phyloP scores from a whole-genome alignment of 2,113 vertebrate genomes.

The Engystomops pustulosus region DNA sequence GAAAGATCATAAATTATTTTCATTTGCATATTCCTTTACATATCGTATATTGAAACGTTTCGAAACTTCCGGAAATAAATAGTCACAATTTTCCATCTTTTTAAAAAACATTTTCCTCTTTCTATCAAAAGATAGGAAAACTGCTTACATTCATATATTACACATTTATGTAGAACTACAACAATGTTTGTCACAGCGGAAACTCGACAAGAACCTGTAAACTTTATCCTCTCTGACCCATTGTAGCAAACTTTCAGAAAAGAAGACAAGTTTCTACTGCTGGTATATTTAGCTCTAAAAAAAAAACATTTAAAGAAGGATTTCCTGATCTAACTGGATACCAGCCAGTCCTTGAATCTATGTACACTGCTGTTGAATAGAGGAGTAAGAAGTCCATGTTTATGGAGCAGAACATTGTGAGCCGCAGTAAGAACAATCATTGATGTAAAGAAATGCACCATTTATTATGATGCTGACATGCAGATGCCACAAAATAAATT shows the following conservation, averaged over 20 bases:
- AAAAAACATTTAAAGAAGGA: background rate
- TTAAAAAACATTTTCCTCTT: too few relatives aligned
- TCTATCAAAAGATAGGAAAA: background rate
- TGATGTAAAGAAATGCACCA: too few relatives aligned
- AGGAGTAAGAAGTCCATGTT: background rate
- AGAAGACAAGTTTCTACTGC: background rate
- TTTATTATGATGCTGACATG: too few relatives aligned
- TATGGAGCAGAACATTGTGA: too few relatives aligned
- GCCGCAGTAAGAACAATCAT: too few relatives aligned
- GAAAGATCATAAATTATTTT: too few relatives aligned
- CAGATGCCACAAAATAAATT: too few relatives aligned
- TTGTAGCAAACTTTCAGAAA: background rate
- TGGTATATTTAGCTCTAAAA: background rate
- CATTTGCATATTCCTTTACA: too few relatives aligned
- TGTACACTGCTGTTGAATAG: background rate
- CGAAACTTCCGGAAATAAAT: too few relatives aligned
- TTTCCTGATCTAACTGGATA: constrained; percentile 7
- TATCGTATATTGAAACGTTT: too few relatives aligned
- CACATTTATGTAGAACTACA: background rate
- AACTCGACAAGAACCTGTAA: background rate
- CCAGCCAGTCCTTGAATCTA: background rate
- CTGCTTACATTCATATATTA: background rate
- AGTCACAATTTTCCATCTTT: too few relatives aligned
- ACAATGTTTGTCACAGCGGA: background rate
- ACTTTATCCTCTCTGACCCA: background rate